Conservation (phyloP, 2,888 invertebrate species). For the Ochlodes sylvanus region DNA sequence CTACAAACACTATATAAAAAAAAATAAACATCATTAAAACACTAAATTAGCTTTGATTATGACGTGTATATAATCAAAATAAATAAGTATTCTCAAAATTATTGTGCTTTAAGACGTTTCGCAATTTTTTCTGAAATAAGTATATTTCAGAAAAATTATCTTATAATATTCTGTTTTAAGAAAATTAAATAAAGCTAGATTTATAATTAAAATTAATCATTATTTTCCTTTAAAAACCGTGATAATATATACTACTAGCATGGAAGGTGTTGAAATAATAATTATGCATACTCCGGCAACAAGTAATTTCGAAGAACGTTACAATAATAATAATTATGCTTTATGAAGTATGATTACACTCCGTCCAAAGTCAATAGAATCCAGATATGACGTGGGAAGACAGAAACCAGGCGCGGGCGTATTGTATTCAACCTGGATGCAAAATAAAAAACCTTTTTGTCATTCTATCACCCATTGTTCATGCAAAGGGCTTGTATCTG, state of each 20-base stretch:
- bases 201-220: too few species aligned
- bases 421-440: slow-evolving; percentile 71
- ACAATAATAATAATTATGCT: slow-evolving; percentile 7
- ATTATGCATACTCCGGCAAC: background rate
- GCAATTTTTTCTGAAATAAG: too few species aligned
- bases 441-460: slow-evolving; percentile 70
- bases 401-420: slow-evolving; percentile 66
- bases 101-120: too few species aligned
- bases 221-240: too few species aligned
- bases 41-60: too few species aligned
- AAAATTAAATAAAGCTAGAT: too few species aligned
- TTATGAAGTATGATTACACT: slow-evolving; percentile 11
- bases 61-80: too few species aligned
- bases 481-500: slow-evolving; percentile 68
- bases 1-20: too few species aligned
- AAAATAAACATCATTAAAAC: too few species aligned
- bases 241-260: background rate
- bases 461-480: slow-evolving; percentile 76
- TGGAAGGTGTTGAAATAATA: background rate
- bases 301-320: slow-evolving; percentile 6
- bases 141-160: too few species aligned
- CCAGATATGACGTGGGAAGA: slow-evolving; percentile 65
- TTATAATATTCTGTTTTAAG: too few species aligned
- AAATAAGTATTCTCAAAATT: too few species aligned
- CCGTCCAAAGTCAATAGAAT: slow-evolving; percentile 28